phyloP scores from a whole-genome alignment of 2,888 invertebrate genomes.

The Ophion costatus region DNA sequence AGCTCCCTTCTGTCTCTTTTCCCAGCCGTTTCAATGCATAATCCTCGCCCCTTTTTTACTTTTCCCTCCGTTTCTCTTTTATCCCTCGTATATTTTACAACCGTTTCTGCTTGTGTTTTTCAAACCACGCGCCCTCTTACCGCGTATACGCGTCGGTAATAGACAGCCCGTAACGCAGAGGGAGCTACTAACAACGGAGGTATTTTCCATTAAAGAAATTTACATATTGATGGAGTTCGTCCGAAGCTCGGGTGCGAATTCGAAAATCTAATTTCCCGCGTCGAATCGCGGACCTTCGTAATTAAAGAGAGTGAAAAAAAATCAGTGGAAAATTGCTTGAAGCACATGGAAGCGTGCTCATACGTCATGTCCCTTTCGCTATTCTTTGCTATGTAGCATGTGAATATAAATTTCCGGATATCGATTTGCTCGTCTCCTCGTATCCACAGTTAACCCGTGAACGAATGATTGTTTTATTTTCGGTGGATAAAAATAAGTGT shows the following conservation, averaged over 20 bases:
- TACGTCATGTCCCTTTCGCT: constrained; percentile 26
- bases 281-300: constrained; percentile 46
- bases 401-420: no score
- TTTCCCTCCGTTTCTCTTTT: constrained; percentile 29
- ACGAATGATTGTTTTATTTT: no score
- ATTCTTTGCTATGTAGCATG: not conserved
- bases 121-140: not conserved
- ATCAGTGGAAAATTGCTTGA: not conserved
- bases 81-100: constrained; percentile 35
- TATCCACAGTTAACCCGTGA: not conserved
- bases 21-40: constrained; percentile 56
- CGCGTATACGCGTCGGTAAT: constrained; percentile 11
- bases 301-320: constrained; percentile 39
- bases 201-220: constrained; percentile 79
- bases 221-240: constrained; percentile 77
- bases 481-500: no score
- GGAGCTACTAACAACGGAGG: constrained; percentile 66
- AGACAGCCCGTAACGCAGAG: constrained; percentile 49
- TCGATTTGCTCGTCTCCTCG: no score
- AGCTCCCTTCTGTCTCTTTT: not conserved
- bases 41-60: constrained; percentile 40
- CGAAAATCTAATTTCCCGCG: constrained; percentile 64
- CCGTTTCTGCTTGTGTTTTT: constrained; percentile 38
- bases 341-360: not conserved
- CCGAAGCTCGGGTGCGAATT: constrained; percentile 55